Conservation (phyloP, 2,113 vertebrate species). For the Carollia perspicillata region DNA sequence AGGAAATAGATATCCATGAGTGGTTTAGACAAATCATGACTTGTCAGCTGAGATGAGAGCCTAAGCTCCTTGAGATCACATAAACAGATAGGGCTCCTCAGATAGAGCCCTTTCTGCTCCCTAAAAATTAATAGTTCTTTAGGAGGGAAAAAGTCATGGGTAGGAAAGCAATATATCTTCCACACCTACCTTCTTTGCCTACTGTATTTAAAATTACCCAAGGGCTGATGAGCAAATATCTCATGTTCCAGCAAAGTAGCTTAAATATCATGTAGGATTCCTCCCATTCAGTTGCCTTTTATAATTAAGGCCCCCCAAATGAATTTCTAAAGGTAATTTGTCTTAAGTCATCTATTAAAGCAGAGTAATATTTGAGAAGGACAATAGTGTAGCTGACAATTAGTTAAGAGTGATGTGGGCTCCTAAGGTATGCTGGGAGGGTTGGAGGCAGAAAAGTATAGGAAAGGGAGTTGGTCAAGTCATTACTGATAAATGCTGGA, state of each 20-base stretch:
- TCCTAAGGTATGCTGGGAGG: neutral
- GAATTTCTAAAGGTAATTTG: neutral
- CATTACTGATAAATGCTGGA: neutral
- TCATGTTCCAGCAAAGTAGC: neutral
- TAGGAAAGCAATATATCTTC: neutral
- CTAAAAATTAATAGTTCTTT: neutral
- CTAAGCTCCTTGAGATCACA: neutral
- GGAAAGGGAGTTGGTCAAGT: neutral
- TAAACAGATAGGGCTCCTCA: neutral
- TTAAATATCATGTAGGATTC: neutral
- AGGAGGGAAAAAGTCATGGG: neutral
- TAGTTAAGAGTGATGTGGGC: neutral
- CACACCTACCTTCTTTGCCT: neutral
- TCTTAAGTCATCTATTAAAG: constrained; percentile 2
- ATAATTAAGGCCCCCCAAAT: neutral
- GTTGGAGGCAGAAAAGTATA: neutral
- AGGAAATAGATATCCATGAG: neutral
- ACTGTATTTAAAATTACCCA: neutral
- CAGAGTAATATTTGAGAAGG: neutral
- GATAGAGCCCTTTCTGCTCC: neutral
- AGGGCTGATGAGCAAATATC: neutral
- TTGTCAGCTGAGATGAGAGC: neutral
- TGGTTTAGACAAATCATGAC: neutral
- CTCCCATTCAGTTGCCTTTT: neutral
- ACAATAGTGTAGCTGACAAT: neutral